Percentiles rank a stretch among this genome's conserved stretches.
These are phyloP conservation scores for Proterorhinus semilunaris DNA, from an alignment of 2,113 vertebrate species.

Conservation along the genomic window DNA sequence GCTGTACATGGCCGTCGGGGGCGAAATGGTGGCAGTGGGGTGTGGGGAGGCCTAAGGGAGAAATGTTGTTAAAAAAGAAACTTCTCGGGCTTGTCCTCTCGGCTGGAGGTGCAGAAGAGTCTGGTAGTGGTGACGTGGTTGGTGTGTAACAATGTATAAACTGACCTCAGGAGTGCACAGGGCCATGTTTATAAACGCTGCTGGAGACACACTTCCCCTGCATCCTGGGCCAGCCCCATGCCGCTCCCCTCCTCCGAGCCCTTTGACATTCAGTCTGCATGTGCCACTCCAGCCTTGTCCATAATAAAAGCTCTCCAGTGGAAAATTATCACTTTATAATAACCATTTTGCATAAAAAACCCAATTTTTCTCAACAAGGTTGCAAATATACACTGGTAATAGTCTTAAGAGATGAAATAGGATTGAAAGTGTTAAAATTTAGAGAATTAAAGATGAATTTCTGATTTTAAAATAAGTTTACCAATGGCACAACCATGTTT, in stretches of 20 bases:
- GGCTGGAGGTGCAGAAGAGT: not conserved
- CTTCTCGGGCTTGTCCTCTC: not conserved
- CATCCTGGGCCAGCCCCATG: conserved; percentile 62
- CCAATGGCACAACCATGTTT: too few relatives aligned
- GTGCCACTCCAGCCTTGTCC: conserved; percentile 28
- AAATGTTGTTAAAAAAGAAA: conserved; percentile 14
- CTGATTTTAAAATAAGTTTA: too few relatives aligned
- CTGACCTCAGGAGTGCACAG: conserved; percentile 36
- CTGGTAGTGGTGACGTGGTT: not conserved
- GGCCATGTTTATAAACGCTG: conserved; percentile 71
- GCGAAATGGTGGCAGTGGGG: conserved; percentile 46
- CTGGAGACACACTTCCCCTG: conserved; percentile 63
- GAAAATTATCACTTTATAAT: not conserved
- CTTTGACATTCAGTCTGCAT: conserved; percentile 19
- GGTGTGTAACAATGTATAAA: conserved; percentile 54
- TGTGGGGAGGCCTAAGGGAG: conserved; percentile 1
- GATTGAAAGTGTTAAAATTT: too few relatives aligned
- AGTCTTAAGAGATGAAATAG: too few relatives aligned
- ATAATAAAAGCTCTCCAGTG: conserved; percentile 21
- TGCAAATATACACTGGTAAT: too few relatives aligned
- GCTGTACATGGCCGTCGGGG: conserved; percentile 77
- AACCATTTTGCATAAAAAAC: too few relatives aligned
- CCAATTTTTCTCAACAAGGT: too few relatives aligned
- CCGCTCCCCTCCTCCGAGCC: conserved; percentile 2
- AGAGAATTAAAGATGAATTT: too few relatives aligned